Percentiles rank a stretch among this genome's conserved stretches.
These are phyloP conservation scores for Drosophila setosimentum DNA, from an alignment of 2,888 invertebrate species.

Conservation along the genomic window DNA sequence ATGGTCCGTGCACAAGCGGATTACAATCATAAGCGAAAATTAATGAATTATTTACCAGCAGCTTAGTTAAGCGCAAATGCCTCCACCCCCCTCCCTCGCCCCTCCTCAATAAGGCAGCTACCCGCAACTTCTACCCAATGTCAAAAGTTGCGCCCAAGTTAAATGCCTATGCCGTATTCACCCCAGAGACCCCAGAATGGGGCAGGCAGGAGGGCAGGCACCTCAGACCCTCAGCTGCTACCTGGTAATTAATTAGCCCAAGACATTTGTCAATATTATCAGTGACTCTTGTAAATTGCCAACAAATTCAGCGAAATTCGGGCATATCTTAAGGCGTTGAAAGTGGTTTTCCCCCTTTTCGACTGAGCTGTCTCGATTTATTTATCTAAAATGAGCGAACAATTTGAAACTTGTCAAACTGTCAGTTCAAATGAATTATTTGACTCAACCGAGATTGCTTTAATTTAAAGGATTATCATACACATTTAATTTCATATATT, in stretches of 20 bases:
- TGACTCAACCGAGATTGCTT: neutral
- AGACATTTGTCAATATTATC: slow-evolving; percentile 73
- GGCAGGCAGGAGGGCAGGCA: neutral
- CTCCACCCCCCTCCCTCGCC: neutral
- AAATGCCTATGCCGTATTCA: slow-evolving; percentile 40
- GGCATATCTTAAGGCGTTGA: slow-evolving; percentile 28
- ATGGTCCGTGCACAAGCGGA: slow-evolving; percentile 66
- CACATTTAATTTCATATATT: neutral
- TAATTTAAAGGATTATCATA: neutral
- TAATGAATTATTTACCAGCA: slow-evolving; percentile 82
- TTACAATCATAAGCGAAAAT: slow-evolving; percentile 82
- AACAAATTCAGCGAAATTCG: slow-evolving; percentile 34
- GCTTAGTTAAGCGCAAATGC: slow-evolving; percentile 70
- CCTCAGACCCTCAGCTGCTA: slow-evolving; percentile 47
- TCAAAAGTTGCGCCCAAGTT: slow-evolving; percentile 60
- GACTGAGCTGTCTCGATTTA: slow-evolving; percentile 26
- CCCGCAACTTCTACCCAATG: slow-evolving; percentile 33
- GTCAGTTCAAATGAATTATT: slow-evolving; percentile 39
- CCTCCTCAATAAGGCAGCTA: slow-evolving; percentile 3
- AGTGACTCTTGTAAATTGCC: slow-evolving; percentile 46
- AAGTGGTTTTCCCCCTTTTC: slow-evolving; percentile 21
- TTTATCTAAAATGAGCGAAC: slow-evolving; percentile 31
- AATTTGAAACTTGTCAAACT: slow-evolving; percentile 46
- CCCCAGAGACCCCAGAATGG: slow-evolving; percentile 9
- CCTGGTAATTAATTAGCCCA: slow-evolving; percentile 68